Evolutionary conservation across 2,797 vertebrate genomes (phyloP), one percentile per base, ranked within the genome.

Genomic region (Rhynchotus rufescens): DNA sequence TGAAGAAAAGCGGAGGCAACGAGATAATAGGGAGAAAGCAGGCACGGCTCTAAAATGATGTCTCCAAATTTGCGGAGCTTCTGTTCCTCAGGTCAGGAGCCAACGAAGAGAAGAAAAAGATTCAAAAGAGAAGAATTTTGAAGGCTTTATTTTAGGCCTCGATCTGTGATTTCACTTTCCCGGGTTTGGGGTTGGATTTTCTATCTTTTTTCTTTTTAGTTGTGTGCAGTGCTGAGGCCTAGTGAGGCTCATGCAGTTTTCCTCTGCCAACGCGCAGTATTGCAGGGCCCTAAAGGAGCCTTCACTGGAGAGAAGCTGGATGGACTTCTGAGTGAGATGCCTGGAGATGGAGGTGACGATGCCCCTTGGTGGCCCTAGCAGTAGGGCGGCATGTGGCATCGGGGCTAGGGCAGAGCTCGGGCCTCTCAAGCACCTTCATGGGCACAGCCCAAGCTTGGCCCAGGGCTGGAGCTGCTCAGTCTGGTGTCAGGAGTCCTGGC

Each of bases 41-140:
- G 72, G 9, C 44, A 68, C 56, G 26, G 17, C 67, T 69, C 17
- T 19, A 62, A 67, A 87, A 85, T 44, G 57, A 34, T 30, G 47
- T 67, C 92, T 82, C 69, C 73, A 82, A 7, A 77, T 86, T 80
- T 92, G 72, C 71, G 80, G 94, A 90, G 49, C 85, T 89, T 30
- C 72, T 71, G 28, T 74, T 93, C 45, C 54, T 49, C 26, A 36
- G 87, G 92, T 94, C 84, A 95, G 84, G 72, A 94, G 34, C 68
- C 69, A 84, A 65, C n/a, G 10, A 89, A 95, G 40, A 86, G 38
- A 22, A 66, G 62, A 86, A 93, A 85, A 68, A 14, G 3, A 74
- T 32, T 73, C 56, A 65, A 77, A 90, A 83, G 9, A 40, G n/a
- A 83, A 80, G 84, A 86, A 86, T 88, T 56, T 4, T 5, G 52